These are phyloP conservation scores for Gadus chalcogrammus DNA, from an alignment of 2,113 vertebrate genomes.

Conservation along the genomic window DNA sequence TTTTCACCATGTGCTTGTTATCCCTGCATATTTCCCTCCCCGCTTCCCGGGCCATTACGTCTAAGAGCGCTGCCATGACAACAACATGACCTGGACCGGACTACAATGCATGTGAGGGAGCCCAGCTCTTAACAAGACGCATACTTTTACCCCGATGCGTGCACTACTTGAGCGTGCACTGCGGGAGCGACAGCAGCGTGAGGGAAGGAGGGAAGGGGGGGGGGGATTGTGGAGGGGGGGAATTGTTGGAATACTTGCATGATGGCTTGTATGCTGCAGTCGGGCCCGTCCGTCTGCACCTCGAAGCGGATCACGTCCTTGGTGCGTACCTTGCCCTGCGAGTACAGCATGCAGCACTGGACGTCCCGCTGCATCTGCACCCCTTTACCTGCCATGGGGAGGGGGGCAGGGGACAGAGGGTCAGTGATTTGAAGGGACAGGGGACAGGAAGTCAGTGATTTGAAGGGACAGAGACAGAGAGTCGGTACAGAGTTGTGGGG, in stretches of 20 bases:
- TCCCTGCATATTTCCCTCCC: slow-evolving; percentile 66
- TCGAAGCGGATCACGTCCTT: slow-evolving; percentile 78
- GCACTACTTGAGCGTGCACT: slow-evolving; percentile 36
- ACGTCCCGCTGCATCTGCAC: slow-evolving; percentile 79
- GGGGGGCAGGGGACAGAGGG: not conserved
- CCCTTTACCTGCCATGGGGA: slow-evolving; percentile 64
- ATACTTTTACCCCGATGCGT: slow-evolving; percentile 63
- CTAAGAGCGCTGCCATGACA: slow-evolving; percentile 48
- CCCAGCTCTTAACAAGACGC: slow-evolving; percentile 48
- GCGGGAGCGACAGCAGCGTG: slow-evolving; percentile 42
- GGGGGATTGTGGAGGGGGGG: no score
- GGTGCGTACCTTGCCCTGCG: slow-evolving; percentile 75
- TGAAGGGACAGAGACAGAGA: no score
- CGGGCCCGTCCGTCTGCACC: slow-evolving; percentile 77
- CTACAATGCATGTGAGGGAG: slow-evolving; percentile 51
- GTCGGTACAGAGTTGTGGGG: no score
- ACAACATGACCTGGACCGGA: slow-evolving; percentile 70
- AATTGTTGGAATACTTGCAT: slow-evolving; percentile 78
- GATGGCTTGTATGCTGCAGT: slow-evolving; percentile 81
- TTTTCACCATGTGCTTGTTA: slow-evolving; percentile 49
- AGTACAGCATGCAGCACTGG: slow-evolving; percentile 81
- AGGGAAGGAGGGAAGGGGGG: no score
- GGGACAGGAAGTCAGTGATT: not conserved
- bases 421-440: not conserved
- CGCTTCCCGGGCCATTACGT: slow-evolving; percentile 65